A percentile compares a stretch with the other conserved stretches of the same genome.
These are phyloP conservation scores for Phanerotoma sp. DNA, from an alignment of 2,888 invertebrate genomes.

Conservation along the genomic window DNA sequence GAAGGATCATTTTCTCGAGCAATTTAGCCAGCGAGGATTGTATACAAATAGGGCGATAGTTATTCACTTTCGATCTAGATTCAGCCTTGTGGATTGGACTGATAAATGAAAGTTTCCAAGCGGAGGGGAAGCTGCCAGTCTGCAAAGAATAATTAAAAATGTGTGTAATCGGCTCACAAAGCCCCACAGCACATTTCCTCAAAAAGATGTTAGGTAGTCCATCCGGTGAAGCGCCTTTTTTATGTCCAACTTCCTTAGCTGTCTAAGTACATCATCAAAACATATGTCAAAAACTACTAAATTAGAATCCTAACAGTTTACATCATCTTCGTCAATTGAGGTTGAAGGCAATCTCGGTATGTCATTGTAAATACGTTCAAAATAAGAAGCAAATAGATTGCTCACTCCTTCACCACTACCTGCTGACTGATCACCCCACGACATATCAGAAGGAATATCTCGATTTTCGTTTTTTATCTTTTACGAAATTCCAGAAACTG, in stretches of 20 bases:
- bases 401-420: neutral
- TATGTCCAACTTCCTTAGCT: neutral
- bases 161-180: constrained; percentile 13
- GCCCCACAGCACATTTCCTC: constrained; percentile 6
- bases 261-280: neutral
- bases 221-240: constrained; percentile 23
- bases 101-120: constrained; percentile 21
- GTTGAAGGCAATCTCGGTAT: neutral
- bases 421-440: neutral
- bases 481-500: neutral
- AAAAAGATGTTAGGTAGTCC: constrained; percentile 25
- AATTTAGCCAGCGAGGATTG: neutral
- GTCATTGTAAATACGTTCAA: neutral
- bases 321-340: neutral
- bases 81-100: constrained; percentile 21
- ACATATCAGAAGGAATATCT: constrained; percentile 1
- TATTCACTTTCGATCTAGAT: no score
- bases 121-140: constrained; percentile 8
- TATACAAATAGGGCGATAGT: neutral
- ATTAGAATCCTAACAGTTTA: neutral
- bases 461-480: neutral
- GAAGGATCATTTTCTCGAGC: neutral
- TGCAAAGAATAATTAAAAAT: constrained; percentile 19
- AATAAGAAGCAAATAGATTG: constrained; percentile 1
- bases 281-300: neutral